Conservation (phyloP, 2,113 vertebrate genomes). For the Acanthochromis polyacanthus region DNA sequence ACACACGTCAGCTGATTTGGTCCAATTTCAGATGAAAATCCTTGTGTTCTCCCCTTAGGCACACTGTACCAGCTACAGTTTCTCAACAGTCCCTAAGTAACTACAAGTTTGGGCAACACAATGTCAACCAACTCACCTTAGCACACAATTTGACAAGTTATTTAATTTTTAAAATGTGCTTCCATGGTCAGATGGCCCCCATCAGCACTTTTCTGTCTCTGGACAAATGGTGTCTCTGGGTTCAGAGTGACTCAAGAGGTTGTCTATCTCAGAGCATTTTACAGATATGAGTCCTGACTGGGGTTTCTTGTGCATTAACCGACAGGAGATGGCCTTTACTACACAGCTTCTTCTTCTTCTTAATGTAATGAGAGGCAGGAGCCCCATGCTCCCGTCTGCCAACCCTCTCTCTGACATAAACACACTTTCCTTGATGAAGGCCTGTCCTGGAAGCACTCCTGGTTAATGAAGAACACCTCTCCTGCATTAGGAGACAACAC, state of each 20-base stretch:
- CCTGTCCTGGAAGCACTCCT: conserved; percentile 69
- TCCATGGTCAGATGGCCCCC: conserved; percentile 26
- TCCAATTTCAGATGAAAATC: conserved; percentile 56
- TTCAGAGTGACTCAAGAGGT: conserved; percentile 29
- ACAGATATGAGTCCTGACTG: conserved; percentile 53
- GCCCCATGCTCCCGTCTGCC: conserved; percentile 61
- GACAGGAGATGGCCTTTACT: conserved; percentile 36
- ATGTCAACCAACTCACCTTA: conserved; percentile 41
- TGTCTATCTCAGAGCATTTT: conserved; percentile 51
- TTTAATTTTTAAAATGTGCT: conserved; percentile 36
- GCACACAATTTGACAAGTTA: conserved; percentile 17
- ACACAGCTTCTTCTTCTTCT: conserved; percentile 56
- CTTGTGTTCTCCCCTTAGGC: conserved; percentile 34
- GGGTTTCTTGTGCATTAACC: conserved; percentile 57
- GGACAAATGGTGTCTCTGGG: conserved; percentile 34
- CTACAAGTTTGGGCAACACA: conserved; percentile 37
- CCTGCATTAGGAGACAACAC: conserved; percentile 67
- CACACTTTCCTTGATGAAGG: conserved; percentile 82
- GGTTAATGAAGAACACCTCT: conserved; percentile 76
- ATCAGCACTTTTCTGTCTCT: conserved; percentile 21
- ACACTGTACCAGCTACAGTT: conserved; percentile 3
- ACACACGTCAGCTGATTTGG: conserved; percentile 49
- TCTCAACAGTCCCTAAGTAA: conserved; percentile 45
- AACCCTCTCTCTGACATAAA: conserved; percentile 72
- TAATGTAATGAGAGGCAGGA: conserved; percentile 79